phyloP scores from a whole-genome alignment of 2,888 invertebrate species.

The Diaphora mendica region DNA sequence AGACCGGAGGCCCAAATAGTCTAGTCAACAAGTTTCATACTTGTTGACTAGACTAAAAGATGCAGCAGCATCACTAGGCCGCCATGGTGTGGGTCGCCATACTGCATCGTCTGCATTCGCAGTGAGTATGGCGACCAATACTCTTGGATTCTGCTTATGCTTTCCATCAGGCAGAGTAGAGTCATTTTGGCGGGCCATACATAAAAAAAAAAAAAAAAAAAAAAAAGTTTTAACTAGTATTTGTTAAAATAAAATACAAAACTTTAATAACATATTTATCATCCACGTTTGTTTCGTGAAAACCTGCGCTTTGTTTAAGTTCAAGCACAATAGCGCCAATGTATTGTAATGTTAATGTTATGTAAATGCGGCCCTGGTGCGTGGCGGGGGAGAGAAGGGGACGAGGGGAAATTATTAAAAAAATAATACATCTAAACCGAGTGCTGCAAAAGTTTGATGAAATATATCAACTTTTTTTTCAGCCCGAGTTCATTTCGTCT shows the following conservation, averaged over 20 bases:
- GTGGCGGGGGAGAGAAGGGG: conserved; percentile 33
- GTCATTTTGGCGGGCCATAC: too few relatives aligned
- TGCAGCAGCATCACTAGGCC: too few relatives aligned
- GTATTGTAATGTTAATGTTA: conserved; percentile 70
- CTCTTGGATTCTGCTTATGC: too few relatives aligned
- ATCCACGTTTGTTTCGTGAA: conserved; percentile 44
- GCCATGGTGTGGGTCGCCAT: too few relatives aligned
- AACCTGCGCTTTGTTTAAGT: conserved; percentile 44
- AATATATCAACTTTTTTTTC: conserved; percentile 19
- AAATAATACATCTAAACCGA: conserved; percentile 40
- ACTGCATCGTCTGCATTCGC: too few relatives aligned
- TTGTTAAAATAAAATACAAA: conserved; percentile 33
- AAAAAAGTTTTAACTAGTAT: conserved; percentile 42
- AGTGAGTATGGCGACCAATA: too few relatives aligned
- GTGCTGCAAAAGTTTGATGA: conserved; percentile 15
- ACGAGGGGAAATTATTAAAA: conserved; percentile 55
- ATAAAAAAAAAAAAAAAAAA: too few relatives aligned
- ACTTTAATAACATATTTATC: conserved; percentile 52
- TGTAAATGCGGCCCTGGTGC: conserved; percentile 56
- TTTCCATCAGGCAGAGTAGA: too few relatives aligned
- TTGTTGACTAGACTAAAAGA: too few relatives aligned
- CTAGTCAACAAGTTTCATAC: too few relatives aligned
- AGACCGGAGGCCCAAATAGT: too few relatives aligned
- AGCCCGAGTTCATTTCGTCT: conserved; percentile 42
- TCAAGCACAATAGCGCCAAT: conserved; percentile 43